Percentiles rank a stretch among this genome's conserved stretches.
These are phyloP conservation scores for Cryptosula pallasiana DNA, from an alignment of 2,888 invertebrate genomes.

Conservation along the genomic window DNA sequence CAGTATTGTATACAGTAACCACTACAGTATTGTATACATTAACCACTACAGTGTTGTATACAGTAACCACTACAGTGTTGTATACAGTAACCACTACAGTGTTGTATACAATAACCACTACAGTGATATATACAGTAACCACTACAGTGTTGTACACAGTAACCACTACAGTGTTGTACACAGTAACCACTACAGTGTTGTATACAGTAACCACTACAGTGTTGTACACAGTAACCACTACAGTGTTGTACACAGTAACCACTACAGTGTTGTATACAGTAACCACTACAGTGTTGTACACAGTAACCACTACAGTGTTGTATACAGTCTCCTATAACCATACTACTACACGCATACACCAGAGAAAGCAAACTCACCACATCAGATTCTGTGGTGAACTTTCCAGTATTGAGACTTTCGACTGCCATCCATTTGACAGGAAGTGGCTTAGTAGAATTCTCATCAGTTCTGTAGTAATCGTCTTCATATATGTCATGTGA, in stretches of 20 bases:
- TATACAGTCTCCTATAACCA: no score
- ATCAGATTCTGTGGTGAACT: conserved; percentile 7
- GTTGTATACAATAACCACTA: background rate
- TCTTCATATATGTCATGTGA: conserved; percentile 54
- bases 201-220: no score
- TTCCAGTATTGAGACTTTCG: conserved; percentile 14
- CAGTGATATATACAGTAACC: background rate
- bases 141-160: no score
- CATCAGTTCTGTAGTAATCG: conserved; percentile 43
- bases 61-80: no score
- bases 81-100: no score
- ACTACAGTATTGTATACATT: background rate
- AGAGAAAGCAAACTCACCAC: background rate
- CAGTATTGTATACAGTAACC: background rate
- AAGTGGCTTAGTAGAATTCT: conserved; percentile 24
- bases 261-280: background rate
- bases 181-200: no score
- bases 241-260: background rate
- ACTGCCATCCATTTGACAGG: conserved; percentile 23
- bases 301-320: no score
- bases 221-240: background rate
- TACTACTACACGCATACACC: no score
- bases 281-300: background rate
- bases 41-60: background rate
- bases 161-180: no score